Percentiles rank a stretch among this genome's conserved stretches.
Conservation (phyloP, 2,113 vertebrate genomes). For the Chauna torquata region DNA sequence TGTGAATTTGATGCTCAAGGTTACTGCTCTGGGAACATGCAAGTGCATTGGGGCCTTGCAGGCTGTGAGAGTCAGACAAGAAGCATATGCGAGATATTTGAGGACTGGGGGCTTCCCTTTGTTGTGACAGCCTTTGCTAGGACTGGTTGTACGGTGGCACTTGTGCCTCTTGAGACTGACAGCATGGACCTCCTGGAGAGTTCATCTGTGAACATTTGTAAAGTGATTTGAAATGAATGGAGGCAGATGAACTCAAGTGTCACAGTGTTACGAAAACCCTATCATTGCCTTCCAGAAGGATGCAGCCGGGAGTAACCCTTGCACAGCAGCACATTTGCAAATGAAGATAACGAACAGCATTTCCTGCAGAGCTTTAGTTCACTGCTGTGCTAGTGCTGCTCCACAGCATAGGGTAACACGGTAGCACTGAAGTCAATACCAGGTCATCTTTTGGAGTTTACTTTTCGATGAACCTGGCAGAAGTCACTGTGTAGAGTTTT, state of each 20-base stretch:
- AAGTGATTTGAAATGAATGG: not conserved
- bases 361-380: not conserved
- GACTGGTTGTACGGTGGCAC: not conserved
- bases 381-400: not conserved
- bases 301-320: not conserved
- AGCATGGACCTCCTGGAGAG: constrained; percentile 1
- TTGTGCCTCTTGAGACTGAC: constrained; percentile 28
- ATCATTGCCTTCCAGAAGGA: not conserved
- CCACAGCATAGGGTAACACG: not conserved
- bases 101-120: not conserved
- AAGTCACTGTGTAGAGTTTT: not conserved
- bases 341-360: not conserved
- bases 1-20: not conserved
- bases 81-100: not conserved
- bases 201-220: constrained; percentile 32
- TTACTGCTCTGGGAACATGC: not conserved
- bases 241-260: constrained; percentile 41
- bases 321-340: not conserved
- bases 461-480: not conserved
- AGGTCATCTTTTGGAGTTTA: not conserved
- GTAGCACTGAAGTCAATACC: not conserved
- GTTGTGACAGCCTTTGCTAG: not conserved
- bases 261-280: not conserved
- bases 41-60: not conserved
- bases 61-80: not conserved